Evolutionary conservation across 2,797 vertebrate genomes (phyloP), one percentile per base, ranked within the genome.

Genomic region (Spheniscus humboldti): DNA sequence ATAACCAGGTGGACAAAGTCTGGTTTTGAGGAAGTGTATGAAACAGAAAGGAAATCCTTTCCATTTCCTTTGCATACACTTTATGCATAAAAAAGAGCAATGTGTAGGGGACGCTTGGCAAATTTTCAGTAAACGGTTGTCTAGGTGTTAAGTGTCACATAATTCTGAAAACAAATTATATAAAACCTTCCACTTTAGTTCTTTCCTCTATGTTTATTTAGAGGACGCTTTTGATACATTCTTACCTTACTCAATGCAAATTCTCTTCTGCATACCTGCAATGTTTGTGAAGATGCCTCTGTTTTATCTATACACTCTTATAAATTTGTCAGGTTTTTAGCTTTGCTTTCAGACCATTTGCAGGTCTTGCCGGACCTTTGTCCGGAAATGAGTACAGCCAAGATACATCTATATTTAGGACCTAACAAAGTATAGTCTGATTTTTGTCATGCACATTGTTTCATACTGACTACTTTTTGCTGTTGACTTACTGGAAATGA

Each of bases 41-140:
- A 95, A 96, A 93, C 91, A 93, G 76, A 90, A 72, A 93, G 95
- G 95, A 96, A 95, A 96, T 95, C 94, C 94, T 97, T 96, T 88
- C 89, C 13, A 50, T 93, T 95, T 97, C 93, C 95, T 97, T 94
- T 92, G 57, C 80, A 64, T 90, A 28, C 35, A 30, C 84, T 82
- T 94, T 37, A 37, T 63, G 45, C 56, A 14, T 86, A 66, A 95
- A 92, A 95, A 66, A 64, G 73, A 71, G 71, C 50, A 75, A 33
- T 12, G 13, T 63, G 47, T 50, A 85, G 81, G 37, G 74, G 45
- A 79, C 1, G 0, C 31, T 86, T 93, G 86, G 87, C 86, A 77
- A 24, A 68, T 33, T 68, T 80, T 79, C 80, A 79, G n/a, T 43
- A 23, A 86, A 73, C 0, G 0, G 64, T 88, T 92, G 52, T 88